A percentile compares a stretch with the other conserved stretches of the same genome.
phyloP scores from a whole-genome alignment of 2,797 vertebrate genomes.

The Iguana delicatissima region DNA sequence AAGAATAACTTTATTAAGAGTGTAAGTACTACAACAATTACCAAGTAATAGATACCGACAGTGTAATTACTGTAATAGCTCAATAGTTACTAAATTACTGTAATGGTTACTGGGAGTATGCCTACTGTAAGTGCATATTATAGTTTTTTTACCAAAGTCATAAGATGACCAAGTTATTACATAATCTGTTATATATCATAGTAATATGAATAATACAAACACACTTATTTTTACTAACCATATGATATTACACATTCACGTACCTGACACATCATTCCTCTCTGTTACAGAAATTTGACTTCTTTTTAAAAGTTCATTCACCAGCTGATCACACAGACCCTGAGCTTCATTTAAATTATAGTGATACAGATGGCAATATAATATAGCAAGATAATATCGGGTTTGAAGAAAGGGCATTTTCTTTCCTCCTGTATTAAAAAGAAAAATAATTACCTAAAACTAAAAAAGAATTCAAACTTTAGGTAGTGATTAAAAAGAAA shows the following conservation, averaged over 20 bases:
- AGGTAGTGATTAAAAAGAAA: neutral
- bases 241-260: conserved; percentile 30
- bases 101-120: neutral
- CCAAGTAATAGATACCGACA: neutral
- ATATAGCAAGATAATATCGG: conserved; percentile 89
- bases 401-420: conserved; percentile 84
- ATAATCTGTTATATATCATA: neutral
- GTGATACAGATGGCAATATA: conserved; percentile 89
- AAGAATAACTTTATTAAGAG: neutral
- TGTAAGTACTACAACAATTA: neutral
- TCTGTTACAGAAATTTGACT: conserved; percentile 70
- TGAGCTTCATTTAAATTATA: conserved; percentile 92
- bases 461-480: neutral
- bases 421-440: conserved; percentile 77
- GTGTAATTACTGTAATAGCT: neutral
- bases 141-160: neutral
- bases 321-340: conserved; percentile 91
- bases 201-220: neutral
- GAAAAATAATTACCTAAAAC: conserved; percentile 24
- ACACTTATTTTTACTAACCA: neutral
- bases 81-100: neutral
- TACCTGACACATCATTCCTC: conserved; percentile 72
- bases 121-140: neutral
- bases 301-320: conserved; percentile 80
- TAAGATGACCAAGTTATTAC: neutral